phyloP scores from a whole-genome alignment of 2,888 invertebrate species.

The Andrena dorsata region DNA sequence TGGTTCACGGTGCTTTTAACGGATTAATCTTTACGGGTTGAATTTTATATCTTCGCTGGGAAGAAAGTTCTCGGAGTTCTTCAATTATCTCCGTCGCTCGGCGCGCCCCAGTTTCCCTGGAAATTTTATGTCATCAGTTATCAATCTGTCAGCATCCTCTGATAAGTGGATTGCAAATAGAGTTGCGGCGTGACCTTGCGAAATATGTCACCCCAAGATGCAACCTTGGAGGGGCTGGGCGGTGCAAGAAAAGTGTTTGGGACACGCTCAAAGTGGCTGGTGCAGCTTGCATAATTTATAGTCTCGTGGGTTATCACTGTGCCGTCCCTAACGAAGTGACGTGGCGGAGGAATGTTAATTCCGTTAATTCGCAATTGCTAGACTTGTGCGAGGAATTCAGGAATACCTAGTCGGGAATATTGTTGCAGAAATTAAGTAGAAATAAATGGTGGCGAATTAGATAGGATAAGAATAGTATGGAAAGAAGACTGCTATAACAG shows the following conservation, averaged over 20 bases:
- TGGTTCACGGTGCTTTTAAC: conserved; percentile 65
- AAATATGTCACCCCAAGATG: conserved; percentile 15
- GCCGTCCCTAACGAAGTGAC: neutral
- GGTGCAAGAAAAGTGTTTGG: neutral
- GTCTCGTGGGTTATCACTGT: neutral
- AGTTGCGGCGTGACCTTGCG: conserved; percentile 37
- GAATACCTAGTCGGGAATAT: no score
- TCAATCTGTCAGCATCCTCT: conserved; percentile 49
- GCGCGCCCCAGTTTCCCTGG: conserved; percentile 34
- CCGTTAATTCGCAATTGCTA: no score
- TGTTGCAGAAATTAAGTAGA: no score
- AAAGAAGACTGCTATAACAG: no score
- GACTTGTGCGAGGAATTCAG: neutral
- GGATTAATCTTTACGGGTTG: conserved; percentile 72
- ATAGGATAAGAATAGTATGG: no score
- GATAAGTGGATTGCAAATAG: conserved; percentile 60
- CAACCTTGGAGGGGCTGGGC: conserved; percentile 1
- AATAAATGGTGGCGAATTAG: no score
- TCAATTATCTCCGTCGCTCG: conserved; percentile 49
- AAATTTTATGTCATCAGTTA: conserved; percentile 61
- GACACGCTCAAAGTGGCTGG: neutral
- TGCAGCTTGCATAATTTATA: conserved; percentile 5
- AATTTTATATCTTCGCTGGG: conserved; percentile 63
- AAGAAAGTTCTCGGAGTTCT: conserved; percentile 49
- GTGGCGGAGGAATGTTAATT: no score